phyloP scores from a whole-genome alignment of 2,888 invertebrate genomes.

The Harmothoe impar region DNA sequence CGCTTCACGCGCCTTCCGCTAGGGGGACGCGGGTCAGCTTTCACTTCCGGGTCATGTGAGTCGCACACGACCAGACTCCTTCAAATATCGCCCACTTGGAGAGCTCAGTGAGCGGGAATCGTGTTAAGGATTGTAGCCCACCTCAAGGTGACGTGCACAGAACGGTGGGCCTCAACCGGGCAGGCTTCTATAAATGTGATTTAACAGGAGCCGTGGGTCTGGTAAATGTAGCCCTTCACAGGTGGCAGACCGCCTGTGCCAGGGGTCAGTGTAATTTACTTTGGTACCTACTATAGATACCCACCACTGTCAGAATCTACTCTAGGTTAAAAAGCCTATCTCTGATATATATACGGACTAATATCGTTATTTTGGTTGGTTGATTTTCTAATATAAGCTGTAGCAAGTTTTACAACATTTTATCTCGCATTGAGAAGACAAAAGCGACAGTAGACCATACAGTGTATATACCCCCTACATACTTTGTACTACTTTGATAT shows the following conservation, averaged over 20 bases:
- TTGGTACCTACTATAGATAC: background rate
- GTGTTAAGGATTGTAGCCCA: background rate
- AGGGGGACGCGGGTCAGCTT: slow-evolving; percentile 16
- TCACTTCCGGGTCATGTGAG: slow-evolving; percentile 28
- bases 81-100: slow-evolving; percentile 6
- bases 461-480: too few relatives aligned
- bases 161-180: background rate
- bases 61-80: background rate
- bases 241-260: background rate
- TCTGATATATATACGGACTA: too few relatives aligned
- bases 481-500: too few relatives aligned
- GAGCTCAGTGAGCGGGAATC: background rate
- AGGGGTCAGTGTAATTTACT: background rate
- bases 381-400: too few relatives aligned
- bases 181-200: background rate
- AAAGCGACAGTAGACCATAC: too few relatives aligned
- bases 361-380: too few relatives aligned
- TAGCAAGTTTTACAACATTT: too few relatives aligned
- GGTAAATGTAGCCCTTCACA: background rate
- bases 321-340: background rate
- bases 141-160: background rate
- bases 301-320: background rate
- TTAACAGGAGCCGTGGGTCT: background rate
- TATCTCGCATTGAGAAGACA: too few relatives aligned
- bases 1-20: background rate